Conservation (phyloP, 2,797 vertebrate genomes). For the Myotis pilosus region DNA sequence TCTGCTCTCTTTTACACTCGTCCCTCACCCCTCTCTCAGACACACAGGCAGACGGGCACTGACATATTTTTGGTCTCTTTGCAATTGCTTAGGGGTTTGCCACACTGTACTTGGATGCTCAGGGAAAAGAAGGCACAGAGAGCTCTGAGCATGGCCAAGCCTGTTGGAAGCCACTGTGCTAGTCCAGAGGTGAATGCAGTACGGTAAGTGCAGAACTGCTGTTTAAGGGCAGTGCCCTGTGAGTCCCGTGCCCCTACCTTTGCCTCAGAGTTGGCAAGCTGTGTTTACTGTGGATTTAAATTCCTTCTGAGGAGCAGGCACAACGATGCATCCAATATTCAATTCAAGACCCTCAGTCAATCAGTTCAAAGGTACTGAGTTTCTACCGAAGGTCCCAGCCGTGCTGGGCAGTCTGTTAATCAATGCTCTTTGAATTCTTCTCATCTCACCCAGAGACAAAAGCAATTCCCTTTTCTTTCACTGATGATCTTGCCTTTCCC, state of each 20-base stretch:
- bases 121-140: background rate
- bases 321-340: background rate
- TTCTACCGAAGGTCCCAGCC: background rate
- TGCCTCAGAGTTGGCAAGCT: background rate
- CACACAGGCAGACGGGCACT: background rate
- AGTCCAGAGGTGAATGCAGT: background rate
- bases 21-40: background rate
- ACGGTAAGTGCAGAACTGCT: background rate
- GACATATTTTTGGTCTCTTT: background rate
- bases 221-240: background rate
- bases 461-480: background rate
- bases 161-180: background rate
- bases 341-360: background rate
- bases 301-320: background rate
- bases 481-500: background rate
- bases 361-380: background rate
- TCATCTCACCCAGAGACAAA: background rate
- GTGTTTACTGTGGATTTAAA: background rate
- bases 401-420: background rate
- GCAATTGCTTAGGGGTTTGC: background rate
- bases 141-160: background rate
- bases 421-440: background rate
- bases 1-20: background rate
- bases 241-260: background rate
- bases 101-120: background rate